A percentile compares a stretch with the other conserved stretches of the same genome.
Evolutionary conservation across 2,797 vertebrate species (phyloP).

Genomic region (Myotis daubentonii): DNA sequence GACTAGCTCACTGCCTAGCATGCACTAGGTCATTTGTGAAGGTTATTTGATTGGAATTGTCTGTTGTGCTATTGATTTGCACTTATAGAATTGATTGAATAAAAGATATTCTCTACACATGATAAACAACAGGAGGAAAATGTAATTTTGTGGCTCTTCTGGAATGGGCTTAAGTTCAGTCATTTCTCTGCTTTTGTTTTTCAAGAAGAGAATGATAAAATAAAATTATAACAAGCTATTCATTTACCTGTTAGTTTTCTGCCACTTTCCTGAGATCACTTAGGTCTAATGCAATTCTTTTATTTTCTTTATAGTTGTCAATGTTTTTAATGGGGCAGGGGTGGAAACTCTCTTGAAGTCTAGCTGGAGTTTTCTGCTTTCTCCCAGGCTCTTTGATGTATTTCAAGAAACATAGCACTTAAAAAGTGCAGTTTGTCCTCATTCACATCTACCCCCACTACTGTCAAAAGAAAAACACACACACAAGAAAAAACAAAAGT

Average conservation of each 20-base stretch:
- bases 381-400: constrained; percentile 59
- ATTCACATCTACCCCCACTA: background rate
- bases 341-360: background rate
- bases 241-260: constrained; percentile 49
- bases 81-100: background rate
- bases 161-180: background rate
- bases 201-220: background rate
- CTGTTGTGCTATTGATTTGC: background rate
- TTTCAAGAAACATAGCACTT: constrained; percentile 55
- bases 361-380: constrained; percentile 61
- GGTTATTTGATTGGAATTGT: constrained; percentile 17
- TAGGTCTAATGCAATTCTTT: constrained; percentile 59
- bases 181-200: constrained; percentile 11
- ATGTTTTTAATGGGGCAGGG: constrained; percentile 28
- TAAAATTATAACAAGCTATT: constrained; percentile 21
- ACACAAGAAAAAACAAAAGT: background rate
- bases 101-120: background rate
- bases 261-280: constrained; percentile 51
- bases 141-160: background rate
- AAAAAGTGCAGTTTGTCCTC: constrained; percentile 46
- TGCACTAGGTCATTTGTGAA: background rate
- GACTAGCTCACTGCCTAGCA: background rate
- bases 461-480: background rate
- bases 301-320: constrained; percentile 33
- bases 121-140: background rate